These are phyloP conservation scores for Alouatta palliata DNA, from an alignment of 2,113 vertebrate genomes.

Conservation along the genomic window DNA sequence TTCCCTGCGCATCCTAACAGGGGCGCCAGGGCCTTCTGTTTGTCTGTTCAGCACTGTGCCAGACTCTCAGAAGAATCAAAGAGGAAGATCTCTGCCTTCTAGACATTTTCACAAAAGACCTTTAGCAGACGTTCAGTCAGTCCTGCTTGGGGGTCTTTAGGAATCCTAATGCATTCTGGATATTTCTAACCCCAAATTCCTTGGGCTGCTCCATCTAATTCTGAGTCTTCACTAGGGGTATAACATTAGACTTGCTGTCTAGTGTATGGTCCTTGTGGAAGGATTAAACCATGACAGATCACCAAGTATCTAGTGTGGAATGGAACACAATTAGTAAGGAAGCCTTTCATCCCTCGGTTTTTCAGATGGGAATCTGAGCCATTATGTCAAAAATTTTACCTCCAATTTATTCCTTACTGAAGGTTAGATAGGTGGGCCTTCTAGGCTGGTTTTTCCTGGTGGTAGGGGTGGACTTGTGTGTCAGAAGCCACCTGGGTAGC, in stretches of 20 bases:
- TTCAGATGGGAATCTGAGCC: background rate
- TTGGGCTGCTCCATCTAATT: constrained; percentile 11
- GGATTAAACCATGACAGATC: constrained; percentile 16
- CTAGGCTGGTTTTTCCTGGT: background rate
- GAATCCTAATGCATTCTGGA: background rate
- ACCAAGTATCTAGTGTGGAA: constrained; percentile 20
- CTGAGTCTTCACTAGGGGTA: background rate
- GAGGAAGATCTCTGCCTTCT: background rate
- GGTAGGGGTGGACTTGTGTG: background rate
- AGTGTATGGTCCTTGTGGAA: background rate
- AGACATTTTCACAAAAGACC: background rate
- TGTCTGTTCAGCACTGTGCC: constrained; percentile 16
- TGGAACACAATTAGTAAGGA: constrained; percentile 7
- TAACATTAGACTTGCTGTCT: background rate
- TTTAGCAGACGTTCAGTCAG: constrained; percentile 42
- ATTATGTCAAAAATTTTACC: background rate
- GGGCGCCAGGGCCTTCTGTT: background rate
- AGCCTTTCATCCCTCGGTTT: background rate
- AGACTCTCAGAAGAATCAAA: constrained; percentile 20
- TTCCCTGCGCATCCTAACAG: constrained; percentile 25
- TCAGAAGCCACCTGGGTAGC: background rate
- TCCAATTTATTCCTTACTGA: background rate
- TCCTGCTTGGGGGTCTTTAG: background rate
- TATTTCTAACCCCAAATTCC: constrained; percentile 2
- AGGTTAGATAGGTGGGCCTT: background rate